Conservation (phyloP, 1,140 invertebrate species). For the Aphidius gifuensis region DNA sequence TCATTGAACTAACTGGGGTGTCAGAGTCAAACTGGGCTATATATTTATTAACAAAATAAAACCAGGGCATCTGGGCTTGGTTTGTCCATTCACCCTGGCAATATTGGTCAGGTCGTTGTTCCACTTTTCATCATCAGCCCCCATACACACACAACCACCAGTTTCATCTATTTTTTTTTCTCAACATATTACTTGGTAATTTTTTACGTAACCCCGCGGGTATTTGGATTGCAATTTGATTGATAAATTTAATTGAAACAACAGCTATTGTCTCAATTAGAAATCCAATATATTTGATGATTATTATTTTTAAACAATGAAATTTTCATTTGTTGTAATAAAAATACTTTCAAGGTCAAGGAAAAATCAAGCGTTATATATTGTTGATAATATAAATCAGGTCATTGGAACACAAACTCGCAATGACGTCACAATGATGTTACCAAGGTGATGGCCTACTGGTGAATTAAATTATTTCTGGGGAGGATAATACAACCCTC, state of each 20-base stretch:
- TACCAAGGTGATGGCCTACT: slow-evolving; percentile 34
- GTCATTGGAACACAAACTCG: slow-evolving; percentile 32
- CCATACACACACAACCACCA: not conserved
- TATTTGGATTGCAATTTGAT: too few species aligned
- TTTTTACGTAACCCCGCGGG: not conserved
- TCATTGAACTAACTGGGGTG: slow-evolving; percentile 38
- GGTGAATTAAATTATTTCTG: not conserved
- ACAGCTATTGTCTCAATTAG: too few species aligned
- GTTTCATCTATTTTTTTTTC: not conserved
- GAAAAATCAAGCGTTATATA: too few species aligned
- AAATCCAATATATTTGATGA: too few species aligned
- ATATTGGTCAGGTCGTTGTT: slow-evolving; percentile 27
- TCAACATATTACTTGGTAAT: not conserved
- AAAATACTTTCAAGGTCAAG: too few species aligned
- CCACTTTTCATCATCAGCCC: slow-evolving; percentile 15
- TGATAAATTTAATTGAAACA: too few species aligned
- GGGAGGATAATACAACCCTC: slow-evolving; percentile 25
- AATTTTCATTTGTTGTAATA: too few species aligned
- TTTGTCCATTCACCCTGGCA: slow-evolving; percentile 16
- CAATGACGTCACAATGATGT: slow-evolving; percentile 35
- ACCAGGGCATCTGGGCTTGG: slow-evolving; percentile 40
- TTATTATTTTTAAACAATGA: too few species aligned
- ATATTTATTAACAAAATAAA: slow-evolving; percentile 32
- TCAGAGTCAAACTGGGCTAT: slow-evolving; percentile 5
- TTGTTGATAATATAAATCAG: slow-evolving; percentile 20